Conservation (phyloP, 2,797 vertebrate genomes). For the Leptatherina wallacei region DNA sequence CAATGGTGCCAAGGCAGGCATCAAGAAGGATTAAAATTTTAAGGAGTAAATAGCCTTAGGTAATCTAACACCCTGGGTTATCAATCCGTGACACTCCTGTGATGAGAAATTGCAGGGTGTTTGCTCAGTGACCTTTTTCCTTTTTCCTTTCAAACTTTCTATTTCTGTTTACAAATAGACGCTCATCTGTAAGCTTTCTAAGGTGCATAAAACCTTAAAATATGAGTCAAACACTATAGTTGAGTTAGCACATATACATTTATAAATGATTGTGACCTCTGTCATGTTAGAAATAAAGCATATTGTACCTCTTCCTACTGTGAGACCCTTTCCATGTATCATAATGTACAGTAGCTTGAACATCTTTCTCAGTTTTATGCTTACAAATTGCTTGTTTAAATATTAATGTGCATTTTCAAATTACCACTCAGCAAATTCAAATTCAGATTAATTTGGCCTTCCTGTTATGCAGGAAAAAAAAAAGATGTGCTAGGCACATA, state of each 20-base stretch:
- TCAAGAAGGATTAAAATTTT: slow-evolving; percentile 63
- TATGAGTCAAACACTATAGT: slow-evolving; percentile 21
- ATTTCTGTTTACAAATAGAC: slow-evolving; percentile 18
- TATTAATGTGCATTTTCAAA: neutral
- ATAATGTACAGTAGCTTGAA: neutral
- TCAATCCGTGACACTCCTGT: slow-evolving; percentile 32
- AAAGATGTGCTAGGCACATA: neutral
- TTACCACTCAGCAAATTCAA: neutral
- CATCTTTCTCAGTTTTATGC: neutral
- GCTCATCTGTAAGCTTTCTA: slow-evolving; percentile 1
- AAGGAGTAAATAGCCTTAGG: slow-evolving; percentile 49
- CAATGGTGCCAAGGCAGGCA: slow-evolving; percentile 51
- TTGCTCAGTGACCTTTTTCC: slow-evolving; percentile 7
- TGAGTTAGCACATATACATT: neutral
- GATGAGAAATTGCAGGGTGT: slow-evolving; percentile 26
- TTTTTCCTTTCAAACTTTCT: slow-evolving; percentile 7
- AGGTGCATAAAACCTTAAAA: slow-evolving; percentile 15
- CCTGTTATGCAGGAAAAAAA: neutral
- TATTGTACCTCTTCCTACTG: neutral
- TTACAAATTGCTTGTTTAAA: neutral
- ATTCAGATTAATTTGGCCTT: neutral
- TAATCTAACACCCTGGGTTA: slow-evolving; percentile 48
- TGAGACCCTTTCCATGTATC: neutral
- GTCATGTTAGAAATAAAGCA: neutral
- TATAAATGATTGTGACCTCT: neutral